Evolutionary conservation across 2,113 vertebrate genomes (phyloP).

Genomic region (Elgaria multicarinata): DNA sequence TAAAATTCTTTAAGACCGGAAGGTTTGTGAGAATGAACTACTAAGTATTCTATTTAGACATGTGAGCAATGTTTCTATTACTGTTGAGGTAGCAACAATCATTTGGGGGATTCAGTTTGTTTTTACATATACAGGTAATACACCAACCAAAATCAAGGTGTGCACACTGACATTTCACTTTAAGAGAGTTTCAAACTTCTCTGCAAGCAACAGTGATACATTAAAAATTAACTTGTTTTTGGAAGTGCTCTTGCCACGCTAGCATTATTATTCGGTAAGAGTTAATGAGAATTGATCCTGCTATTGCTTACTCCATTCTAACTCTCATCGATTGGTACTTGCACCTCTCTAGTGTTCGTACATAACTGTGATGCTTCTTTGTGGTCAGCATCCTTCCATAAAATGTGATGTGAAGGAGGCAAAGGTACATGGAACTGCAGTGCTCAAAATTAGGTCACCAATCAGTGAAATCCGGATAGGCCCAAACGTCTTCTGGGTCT

Average conservation of each 20-base stretch:
- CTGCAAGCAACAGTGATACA: background rate
- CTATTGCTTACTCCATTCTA: background rate
- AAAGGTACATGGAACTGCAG: background rate
- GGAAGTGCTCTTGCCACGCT: background rate
- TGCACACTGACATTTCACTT: background rate
- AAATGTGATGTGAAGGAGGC: background rate
- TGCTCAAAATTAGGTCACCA: background rate
- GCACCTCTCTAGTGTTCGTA: background rate
- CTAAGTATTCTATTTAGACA: background rate
- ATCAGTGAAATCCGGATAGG: background rate
- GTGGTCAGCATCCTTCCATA: background rate
- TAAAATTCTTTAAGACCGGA: background rate
- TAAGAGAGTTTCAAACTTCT: conserved; percentile 1
- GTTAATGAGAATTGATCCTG: conserved; percentile 9
- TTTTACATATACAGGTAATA: background rate
- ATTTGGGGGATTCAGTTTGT: background rate
- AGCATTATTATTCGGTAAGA: conserved; percentile 5
- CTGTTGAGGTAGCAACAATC: background rate
- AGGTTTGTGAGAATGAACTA: background rate
- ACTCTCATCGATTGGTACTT: background rate
- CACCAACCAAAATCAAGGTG: background rate
- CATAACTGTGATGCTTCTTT: background rate
- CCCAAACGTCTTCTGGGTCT: background rate
- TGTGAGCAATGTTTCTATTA: background rate
- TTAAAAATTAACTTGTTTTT: conserved; percentile 25